phyloP scores from a whole-genome alignment of 1,140 invertebrate species.

The Drosophila insularis region DNA sequence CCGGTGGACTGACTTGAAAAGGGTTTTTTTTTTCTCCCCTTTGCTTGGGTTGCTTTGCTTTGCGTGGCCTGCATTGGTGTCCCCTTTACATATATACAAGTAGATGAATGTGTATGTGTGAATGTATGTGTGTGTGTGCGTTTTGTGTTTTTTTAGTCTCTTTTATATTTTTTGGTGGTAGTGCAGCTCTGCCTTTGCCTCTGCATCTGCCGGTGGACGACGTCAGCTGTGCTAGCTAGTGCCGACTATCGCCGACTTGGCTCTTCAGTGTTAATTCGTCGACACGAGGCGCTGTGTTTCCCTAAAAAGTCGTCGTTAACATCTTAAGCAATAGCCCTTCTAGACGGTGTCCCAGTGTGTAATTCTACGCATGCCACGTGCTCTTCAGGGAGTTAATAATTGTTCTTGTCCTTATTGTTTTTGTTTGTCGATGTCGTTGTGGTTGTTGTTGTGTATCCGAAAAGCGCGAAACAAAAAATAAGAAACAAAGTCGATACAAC shows the following conservation, averaged over 20 bases:
- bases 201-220: slow-evolving; percentile 37
- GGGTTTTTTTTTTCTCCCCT: slow-evolving; percentile 29
- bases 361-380: slow-evolving; percentile 17
- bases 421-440: slow-evolving; percentile 18
- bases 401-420: slow-evolving; percentile 40
- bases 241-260: slow-evolving; percentile 59
- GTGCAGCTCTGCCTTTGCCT: slow-evolving; percentile 53
- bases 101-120: slow-evolving; percentile 3
- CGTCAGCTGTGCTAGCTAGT: slow-evolving; percentile 43
- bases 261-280: slow-evolving; percentile 79
- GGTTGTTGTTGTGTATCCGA: slow-evolving; percentile 51
- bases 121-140: slow-evolving; percentile 16
- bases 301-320: slow-evolving; percentile 45
- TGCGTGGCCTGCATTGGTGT: slow-evolving; percentile 64
- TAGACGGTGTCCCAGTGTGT: slow-evolving; percentile 41
- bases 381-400: background rate
- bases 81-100: slow-evolving; percentile 11
- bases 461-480: slow-evolving; percentile 5
- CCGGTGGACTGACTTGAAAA: slow-evolving; percentile 28
- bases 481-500: slow-evolving; percentile 63
- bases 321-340: slow-evolving; percentile 40
- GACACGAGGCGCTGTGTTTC: slow-evolving; percentile 73
- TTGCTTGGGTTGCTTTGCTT: slow-evolving; percentile 51
- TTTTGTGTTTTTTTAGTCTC: slow-evolving; percentile 13
- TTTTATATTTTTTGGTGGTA: slow-evolving; percentile 50